phyloP scores from a whole-genome alignment of 2,888 invertebrate species.

The Acrobasis consociella region DNA sequence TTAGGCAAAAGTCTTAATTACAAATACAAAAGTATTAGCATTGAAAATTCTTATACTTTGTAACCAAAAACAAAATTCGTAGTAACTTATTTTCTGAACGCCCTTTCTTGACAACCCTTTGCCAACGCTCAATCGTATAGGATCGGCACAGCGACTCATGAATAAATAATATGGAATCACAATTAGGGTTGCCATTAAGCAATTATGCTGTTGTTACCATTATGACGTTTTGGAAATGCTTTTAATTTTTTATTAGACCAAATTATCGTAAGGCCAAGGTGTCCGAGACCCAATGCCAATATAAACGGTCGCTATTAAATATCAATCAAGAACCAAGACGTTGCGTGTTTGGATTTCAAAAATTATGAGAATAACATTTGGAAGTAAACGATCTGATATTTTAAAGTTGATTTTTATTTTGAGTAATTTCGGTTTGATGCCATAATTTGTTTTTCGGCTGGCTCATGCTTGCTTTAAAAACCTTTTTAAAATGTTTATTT shows the following conservation, averaged over 20 bases:
- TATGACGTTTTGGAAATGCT: slow-evolving; percentile 77
- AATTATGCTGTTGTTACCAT: slow-evolving; percentile 78
- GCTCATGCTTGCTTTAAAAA: not conserved
- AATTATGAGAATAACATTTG: slow-evolving; percentile 33
- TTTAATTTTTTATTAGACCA: slow-evolving; percentile 80
- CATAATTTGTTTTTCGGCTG: not conserved
- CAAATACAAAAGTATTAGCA: no score
- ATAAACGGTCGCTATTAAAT: slow-evolving; percentile 71
- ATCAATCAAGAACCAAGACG: slow-evolving; percentile 62
- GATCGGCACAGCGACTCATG: slow-evolving; percentile 68
- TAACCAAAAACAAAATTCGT: no score
- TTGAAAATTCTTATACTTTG: no score
- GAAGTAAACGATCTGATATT: slow-evolving; percentile 25
- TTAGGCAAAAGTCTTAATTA: no score
- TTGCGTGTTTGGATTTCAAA: slow-evolving; percentile 31
- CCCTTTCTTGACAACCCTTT: no score
- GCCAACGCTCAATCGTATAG: slow-evolving; percentile 29
- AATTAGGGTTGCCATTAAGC: slow-evolving; percentile 77
- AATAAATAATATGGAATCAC: slow-evolving; percentile 78
- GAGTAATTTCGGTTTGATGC: not conserved
- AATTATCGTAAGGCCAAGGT: slow-evolving; percentile 71
- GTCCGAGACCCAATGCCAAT: slow-evolving; percentile 58
- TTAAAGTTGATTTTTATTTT: slow-evolving; percentile 7
- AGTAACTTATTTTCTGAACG: no score
- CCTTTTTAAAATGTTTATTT: no score